These are phyloP conservation scores for Blastomussa wellsi DNA, from an alignment of 92 coral and sea anemone species.

Conservation along the genomic window DNA sequence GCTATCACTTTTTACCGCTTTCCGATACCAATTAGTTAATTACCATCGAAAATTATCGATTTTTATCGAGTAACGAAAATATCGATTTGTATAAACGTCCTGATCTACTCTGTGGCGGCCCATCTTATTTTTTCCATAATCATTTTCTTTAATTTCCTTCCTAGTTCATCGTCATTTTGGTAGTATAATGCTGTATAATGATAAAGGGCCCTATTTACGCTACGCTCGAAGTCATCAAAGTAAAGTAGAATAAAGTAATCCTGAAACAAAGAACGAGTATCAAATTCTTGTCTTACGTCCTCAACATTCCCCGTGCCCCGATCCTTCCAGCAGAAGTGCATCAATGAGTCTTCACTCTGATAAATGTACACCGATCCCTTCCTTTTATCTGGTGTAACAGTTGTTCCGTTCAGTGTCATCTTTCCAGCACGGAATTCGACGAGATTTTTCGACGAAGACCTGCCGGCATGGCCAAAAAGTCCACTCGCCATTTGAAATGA, in stretches of 20 bases:
- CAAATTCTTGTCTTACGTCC: slow-evolving; percentile 68
- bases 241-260: not conserved
- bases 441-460: slow-evolving; percentile 88
- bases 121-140: not conserved
- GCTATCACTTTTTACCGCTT: too few relatives aligned
- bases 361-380: slow-evolving; percentile 92
- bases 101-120: too few relatives aligned
- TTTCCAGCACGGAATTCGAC: slow-evolving; percentile 98
- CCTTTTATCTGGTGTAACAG: slow-evolving; percentile 99
- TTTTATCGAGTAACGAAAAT: too few relatives aligned
- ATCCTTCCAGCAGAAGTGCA: slow-evolving; percentile 99
- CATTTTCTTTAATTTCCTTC: not conserved
- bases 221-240: not conserved
- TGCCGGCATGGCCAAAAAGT: slow-evolving; percentile 77
- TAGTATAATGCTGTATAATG: not conserved
- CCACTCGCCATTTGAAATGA: slow-evolving; percentile 83
- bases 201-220: not conserved
- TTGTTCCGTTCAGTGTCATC: slow-evolving; percentile 87
- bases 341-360: slow-evolving; percentile 95
- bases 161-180: not conserved
- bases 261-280: not conserved
- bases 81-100: too few relatives aligned
- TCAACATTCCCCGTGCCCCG: slow-evolving; percentile 87
- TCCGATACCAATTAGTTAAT: too few relatives aligned
- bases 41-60: too few relatives aligned